phyloP scores from a whole-genome alignment of 2,113 vertebrate genomes.

The Laticauda laticaudata region DNA sequence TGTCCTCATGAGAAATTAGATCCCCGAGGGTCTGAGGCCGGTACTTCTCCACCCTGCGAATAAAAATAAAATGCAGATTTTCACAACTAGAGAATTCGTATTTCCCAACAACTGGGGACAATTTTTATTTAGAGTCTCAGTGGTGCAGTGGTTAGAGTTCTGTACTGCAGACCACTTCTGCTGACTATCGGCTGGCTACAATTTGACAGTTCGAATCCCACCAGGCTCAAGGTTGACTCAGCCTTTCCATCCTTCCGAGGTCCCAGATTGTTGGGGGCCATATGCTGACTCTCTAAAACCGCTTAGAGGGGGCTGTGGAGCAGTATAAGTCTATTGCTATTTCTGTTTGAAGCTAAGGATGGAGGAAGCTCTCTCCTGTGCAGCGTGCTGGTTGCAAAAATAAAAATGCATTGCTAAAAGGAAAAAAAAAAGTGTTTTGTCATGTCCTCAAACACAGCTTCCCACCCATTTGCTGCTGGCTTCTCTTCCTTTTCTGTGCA shows the following conservation, averaged over 20 bases:
- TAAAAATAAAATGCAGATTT: neutral
- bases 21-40: slow-evolving; percentile 88
- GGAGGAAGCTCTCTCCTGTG: neutral
- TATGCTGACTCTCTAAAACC: too few species aligned
- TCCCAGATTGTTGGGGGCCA: too few species aligned
- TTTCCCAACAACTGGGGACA: neutral
- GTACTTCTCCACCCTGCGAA: slow-evolving; percentile 93
- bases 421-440: too few species aligned
- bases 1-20: slow-evolving; percentile 92
- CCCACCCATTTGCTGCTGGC: neutral
- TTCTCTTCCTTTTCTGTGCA: neutral
- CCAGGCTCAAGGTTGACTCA: too few species aligned
- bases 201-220: too few species aligned
- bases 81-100: neutral
- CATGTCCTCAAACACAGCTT: neutral
- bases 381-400: neutral
- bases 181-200: too few species aligned
- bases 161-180: too few species aligned
- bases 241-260: too few species aligned
- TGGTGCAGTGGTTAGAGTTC: too few species aligned
- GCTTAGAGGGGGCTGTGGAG: too few species aligned
- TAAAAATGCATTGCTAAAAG: neutral
- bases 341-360: too few species aligned
- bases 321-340: too few species aligned
- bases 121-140: neutral